These are phyloP conservation scores for Bungarus multicinctus DNA, from an alignment of 2,113 vertebrate species.

Conservation along the genomic window DNA sequence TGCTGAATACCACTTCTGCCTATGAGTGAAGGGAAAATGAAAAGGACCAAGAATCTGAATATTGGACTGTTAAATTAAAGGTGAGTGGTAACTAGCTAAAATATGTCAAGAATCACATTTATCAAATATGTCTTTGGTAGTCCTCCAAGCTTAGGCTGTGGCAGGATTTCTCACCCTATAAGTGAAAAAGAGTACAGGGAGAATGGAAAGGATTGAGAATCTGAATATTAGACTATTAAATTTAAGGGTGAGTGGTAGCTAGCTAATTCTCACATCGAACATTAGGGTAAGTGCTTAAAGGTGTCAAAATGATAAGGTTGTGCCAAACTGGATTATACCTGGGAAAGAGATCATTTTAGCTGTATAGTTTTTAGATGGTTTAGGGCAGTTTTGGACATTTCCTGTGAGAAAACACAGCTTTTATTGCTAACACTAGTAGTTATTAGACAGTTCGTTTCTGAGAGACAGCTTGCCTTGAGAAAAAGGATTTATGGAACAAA, in stretches of 20 bases:
- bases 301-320: background rate
- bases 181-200: background rate
- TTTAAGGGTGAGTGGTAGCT: background rate
- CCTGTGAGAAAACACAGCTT: background rate
- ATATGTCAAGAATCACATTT: background rate
- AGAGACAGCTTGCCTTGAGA: background rate
- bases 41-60: too few species aligned
- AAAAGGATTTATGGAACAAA: background rate
- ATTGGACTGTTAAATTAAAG: too few species aligned
- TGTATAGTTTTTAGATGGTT: background rate
- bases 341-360: background rate
- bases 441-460: background rate
- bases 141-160: background rate
- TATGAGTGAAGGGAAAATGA: too few species aligned
- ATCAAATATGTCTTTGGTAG: background rate
- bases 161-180: background rate
- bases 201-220: background rate
- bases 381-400: background rate
- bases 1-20: too few species aligned
- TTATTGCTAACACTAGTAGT: background rate
- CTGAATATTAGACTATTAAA: background rate
- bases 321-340: background rate
- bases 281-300: background rate
- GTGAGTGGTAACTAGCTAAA: too few species aligned
- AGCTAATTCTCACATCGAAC: background rate